Base-by-base conservation (phyloP, 2,888 invertebrate genomes). In the Caradrina clavipalpis region DNA sequence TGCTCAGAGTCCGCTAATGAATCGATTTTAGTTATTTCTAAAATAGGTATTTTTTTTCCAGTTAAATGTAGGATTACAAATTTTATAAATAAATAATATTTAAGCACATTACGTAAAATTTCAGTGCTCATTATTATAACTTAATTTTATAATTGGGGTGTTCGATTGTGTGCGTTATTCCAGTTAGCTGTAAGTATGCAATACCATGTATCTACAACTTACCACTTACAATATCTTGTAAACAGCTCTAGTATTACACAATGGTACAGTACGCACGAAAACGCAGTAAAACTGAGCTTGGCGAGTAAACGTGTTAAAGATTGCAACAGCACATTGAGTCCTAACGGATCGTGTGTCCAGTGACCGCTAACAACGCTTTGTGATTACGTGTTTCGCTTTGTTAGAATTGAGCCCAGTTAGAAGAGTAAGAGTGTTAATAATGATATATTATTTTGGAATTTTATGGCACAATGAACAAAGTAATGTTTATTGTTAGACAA, bases 241-340 rank as follows among this genome's bases (percentile, higher is more conserved):
- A 65, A 22, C 42, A 39, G 8, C 35, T 21, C 1, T 5, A 58
- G 13, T 56, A 54, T 73, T 73, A 63, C 66, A 42, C 54, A 62
- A 78, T 53, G 5, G 21, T 39, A 50, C 45, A 57, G 10, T 55
- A 64, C 61, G 26, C 51, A 65, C 49, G 61, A 39, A 64, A 55
- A 65, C 26, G 35, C 55, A 65, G 54, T 69, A 56, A 56, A 69
- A 62, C 54, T 26, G 22, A 10, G 13, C 62, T 58, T 17, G 59
- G 26, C 55, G 17, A 55, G 26, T 55, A 58, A 61, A 26, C 47
- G 47, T 49, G 64, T 54, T 68, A 66, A 76, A 77, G 59, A 77
- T 77, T 79, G 80, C 80, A 79, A 77, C 65, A 77, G 80, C 75
- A 74, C 75, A 64, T 65, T 58, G 55, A 62, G 62, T 73, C 35